Conservation (phyloP, 2,797 vertebrate species). For the Vultur gryphus region DNA sequence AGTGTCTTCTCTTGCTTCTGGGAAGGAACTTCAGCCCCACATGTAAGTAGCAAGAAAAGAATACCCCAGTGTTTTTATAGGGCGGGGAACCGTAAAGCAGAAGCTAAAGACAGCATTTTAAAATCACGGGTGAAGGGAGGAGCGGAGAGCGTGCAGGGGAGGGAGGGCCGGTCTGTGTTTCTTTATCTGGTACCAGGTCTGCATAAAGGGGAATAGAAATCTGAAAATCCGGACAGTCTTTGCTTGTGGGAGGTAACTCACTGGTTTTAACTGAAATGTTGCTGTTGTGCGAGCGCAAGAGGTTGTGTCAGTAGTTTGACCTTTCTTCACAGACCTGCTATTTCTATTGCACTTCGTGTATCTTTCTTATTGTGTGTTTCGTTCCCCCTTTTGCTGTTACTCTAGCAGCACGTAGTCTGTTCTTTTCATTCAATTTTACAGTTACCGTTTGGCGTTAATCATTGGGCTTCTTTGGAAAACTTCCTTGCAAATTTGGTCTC, state of each 20-base stretch:
- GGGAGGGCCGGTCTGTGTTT: not conserved
- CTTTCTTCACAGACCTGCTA: not conserved
- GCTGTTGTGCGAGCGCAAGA: not conserved
- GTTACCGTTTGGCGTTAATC: not conserved
- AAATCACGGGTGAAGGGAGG: not conserved
- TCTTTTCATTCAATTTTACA: conserved; percentile 24
- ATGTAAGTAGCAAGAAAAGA: conserved; percentile 64
- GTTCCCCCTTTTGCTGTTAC: not conserved
- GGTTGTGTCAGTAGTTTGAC: not conserved
- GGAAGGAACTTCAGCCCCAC: conserved; percentile 48
- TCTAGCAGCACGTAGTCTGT: not conserved
- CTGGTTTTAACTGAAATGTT: not conserved
- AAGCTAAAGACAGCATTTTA: not conserved
- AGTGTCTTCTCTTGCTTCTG: not conserved
- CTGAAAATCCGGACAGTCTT: not conserved
- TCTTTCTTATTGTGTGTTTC: not conserved
- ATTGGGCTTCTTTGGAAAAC: conserved; percentile 30
- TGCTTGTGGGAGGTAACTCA: not conserved
- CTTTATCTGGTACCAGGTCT: not conserved
- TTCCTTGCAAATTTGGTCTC: conserved; percentile 21
- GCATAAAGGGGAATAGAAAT: not conserved
- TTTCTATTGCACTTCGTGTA: not conserved
- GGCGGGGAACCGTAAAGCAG: not conserved
- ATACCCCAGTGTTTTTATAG: rapidly evolving
- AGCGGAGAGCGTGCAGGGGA: not conserved